Evolutionary conservation across 2,888 invertebrate genomes (phyloP).

Genomic region (Desoria tigrina): DNA sequence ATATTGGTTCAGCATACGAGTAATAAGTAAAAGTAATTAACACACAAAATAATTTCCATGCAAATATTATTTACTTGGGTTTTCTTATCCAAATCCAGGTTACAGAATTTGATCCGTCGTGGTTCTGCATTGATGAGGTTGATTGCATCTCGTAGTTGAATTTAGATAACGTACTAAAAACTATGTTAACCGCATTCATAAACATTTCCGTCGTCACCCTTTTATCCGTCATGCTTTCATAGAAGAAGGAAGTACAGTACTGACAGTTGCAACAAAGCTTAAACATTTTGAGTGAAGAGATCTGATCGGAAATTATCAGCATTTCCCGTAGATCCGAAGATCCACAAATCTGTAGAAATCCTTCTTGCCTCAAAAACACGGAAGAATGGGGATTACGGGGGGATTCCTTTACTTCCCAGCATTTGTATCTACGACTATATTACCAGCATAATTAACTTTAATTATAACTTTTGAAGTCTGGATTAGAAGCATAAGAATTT

Average conservation of each 20-base stretch:
- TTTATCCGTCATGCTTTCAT: conserved; percentile 10
- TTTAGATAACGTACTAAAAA: conserved; percentile 36
- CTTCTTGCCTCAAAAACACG: conserved; percentile 18
- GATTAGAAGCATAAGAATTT: conserved; percentile 9
- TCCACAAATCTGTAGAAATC: conserved; percentile 43
- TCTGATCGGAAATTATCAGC: conserved; percentile 32
- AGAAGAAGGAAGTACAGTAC: conserved; percentile 36
- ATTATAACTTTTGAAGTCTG: no score
- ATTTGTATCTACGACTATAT: conserved; percentile 33
- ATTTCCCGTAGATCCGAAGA: conserved; percentile 33
- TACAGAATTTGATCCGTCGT: conserved; percentile 33
- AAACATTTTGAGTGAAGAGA: conserved; percentile 23
- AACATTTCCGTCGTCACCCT: conserved; percentile 34
- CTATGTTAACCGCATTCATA: conserved; percentile 32
- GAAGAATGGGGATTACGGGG: not conserved
- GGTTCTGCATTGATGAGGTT: conserved; percentile 34
- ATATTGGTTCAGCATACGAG: no score
- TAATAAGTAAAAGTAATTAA: no score
- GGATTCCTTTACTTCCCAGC: conserved; percentile 19
- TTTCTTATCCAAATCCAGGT: conserved; percentile 42
- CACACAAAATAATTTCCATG: no score
- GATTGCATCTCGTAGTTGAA: conserved; percentile 33
- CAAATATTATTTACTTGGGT: not conserved
- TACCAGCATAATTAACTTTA: not conserved
- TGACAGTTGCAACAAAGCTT: conserved; percentile 36